Base-by-base conservation (phyloP, 2,888 invertebrate species). In the Cataglyphis altisquamis region DNA sequence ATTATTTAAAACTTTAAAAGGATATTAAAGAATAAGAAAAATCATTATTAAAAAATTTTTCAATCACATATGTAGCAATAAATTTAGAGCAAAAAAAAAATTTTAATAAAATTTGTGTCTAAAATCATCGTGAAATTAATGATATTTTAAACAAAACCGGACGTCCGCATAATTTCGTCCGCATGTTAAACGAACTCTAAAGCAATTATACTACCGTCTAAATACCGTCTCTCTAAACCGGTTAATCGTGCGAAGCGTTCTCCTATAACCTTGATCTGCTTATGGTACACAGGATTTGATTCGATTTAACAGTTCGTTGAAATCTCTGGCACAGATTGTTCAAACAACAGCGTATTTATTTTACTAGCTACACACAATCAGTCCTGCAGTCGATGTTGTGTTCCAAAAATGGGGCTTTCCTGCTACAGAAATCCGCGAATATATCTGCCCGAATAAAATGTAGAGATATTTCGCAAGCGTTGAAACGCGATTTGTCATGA, bases 181-280 rank as follows among this genome's bases (percentile, higher is more conserved):
- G 6, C 1, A 9, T 36, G 18, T 72, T 32, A 72, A 39, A 57
- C 29, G 1, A 66, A 81, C 32, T 67, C 29, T 68, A 83, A 70
- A 75, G n/a, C 21, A 60, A 25, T 41, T 32, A 18, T 48, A 52
- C 4, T 18, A 48, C 6, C 41, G n/a, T 2, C 21, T 21, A 21
- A 52, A 32, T 48, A 66, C 57, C 15, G 57, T 9, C 60, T 63
- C 45, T 73, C 68, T 78, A 68, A 82, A 74, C 39, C 36, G n/a
- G n/a, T 41, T 55, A 77, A 83, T 66, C n/a, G 39, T 39, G n/a
- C 60, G 39, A 32, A 15, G 29, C 68, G 45, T 36, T 60, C 39
- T 57, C 48, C 21, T 73, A 15, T 52, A 82, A 52, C 70, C 82
- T 83, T 85, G 78, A 83, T 85, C 66, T 18, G 60, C 41, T 57